Conservation (phyloP, 2,888 invertebrate genomes). For the Eristalis tenax region DNA sequence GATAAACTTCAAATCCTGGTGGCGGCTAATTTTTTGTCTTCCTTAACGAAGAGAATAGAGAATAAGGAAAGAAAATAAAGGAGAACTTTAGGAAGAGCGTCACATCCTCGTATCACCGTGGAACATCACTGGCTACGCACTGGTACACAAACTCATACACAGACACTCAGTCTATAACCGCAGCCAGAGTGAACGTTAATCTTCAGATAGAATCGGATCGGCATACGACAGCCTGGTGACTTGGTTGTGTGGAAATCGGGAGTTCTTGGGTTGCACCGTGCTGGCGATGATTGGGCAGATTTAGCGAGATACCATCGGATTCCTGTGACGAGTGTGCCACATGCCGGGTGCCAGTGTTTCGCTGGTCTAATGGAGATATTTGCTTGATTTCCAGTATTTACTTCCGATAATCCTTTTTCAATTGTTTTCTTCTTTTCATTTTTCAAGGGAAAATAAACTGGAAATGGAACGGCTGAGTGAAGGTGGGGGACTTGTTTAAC, state of each 20-base stretch:
- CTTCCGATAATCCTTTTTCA: slow-evolving; percentile 70
- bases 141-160: slow-evolving; percentile 2
- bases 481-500: slow-evolving; percentile 12
- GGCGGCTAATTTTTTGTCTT: slow-evolving; percentile 51
- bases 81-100: slow-evolving; percentile 8
- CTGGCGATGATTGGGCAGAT: slow-evolving; percentile 62
- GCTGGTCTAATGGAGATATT: slow-evolving; percentile 60
- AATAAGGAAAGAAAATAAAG: slow-evolving; percentile 25
- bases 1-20: slow-evolving; percentile 63
- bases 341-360: slow-evolving; percentile 44
- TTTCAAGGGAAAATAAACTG: slow-evolving; percentile 26
- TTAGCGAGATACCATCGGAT: slow-evolving; percentile 64
- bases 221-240: slow-evolving; percentile 33
- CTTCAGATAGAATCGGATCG: slow-evolving; percentile 63
- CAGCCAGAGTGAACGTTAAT: slow-evolving; percentile 58
- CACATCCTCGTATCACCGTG: slow-evolving; percentile 24
- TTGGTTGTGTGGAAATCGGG: slow-evolving; percentile 21
- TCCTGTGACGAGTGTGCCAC: slow-evolving; percentile 46
- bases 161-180: slow-evolving; percentile 24
- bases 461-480: slow-evolving; percentile 26
- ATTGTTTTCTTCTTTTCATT: slow-evolving; percentile 36
- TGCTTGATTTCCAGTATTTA: slow-evolving; percentile 54
- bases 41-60: slow-evolving; percentile 9
- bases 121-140: slow-evolving; percentile 21
- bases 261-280: slow-evolving; percentile 25